Percentiles rank a stretch among this genome's conserved stretches.
Conservation (phyloP, 2,888 invertebrate species). For the Eristalis pertinax region DNA sequence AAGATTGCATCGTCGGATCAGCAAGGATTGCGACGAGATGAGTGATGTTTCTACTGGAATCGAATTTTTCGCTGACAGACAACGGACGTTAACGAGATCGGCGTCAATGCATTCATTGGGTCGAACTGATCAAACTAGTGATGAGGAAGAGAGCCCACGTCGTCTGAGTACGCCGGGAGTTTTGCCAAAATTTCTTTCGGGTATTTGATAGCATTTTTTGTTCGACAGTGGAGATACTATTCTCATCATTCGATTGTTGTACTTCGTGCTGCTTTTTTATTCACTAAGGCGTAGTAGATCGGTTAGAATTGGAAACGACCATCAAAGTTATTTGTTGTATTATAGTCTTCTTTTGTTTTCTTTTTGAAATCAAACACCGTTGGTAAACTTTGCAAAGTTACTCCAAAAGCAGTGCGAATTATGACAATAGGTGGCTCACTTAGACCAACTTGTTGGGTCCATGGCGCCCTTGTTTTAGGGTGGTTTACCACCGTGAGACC, state of each 20-base stretch:
- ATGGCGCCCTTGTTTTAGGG: too few relatives aligned
- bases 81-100: constrained; percentile 40
- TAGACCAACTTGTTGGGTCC: too few relatives aligned
- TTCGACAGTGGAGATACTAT: neutral
- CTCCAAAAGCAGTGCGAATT: too few relatives aligned
- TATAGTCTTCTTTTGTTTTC: neutral
- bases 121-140: constrained; percentile 75
- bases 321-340: neutral
- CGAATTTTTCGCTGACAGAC: constrained; percentile 31
- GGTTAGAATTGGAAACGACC: neutral
- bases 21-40: constrained; percentile 51
- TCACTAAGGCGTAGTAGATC: neutral
- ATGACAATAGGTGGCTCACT: too few relatives aligned
- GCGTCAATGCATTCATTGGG: constrained; percentile 59
- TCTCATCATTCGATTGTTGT: neutral
- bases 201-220: constrained; percentile 15
- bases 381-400: too few relatives aligned
- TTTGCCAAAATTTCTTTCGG: constrained; percentile 35
- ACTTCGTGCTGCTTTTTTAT: neutral
- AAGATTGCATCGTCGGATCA: constrained; percentile 71
- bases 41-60: constrained; percentile 48
- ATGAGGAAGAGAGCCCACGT: constrained; percentile 54
- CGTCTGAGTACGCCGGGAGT: constrained; percentile 54
- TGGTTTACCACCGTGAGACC: too few relatives aligned
- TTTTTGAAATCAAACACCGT: too few relatives aligned